Base-by-base conservation (phyloP, 2,888 invertebrate species). In the Coremacera marginata region DNA sequence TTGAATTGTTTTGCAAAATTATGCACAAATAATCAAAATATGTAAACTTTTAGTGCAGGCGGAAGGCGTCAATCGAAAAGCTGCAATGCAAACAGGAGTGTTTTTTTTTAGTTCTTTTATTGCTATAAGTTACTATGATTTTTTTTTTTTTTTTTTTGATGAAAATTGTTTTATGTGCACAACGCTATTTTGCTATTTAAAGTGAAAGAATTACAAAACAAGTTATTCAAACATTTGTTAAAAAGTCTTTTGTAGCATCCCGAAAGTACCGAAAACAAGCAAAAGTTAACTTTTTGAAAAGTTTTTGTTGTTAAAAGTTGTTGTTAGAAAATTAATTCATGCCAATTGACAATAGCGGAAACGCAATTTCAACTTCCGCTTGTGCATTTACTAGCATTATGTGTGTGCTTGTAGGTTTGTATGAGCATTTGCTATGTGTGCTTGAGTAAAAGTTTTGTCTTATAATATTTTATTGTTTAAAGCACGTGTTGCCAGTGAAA, bases 311-410 rank as follows among this genome's bases (percentile, higher is more conserved):
- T 55, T 19, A 60, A 60, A 27, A 14, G 44, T 19, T 70, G 71
- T 37, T 71, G 71, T 60, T 60, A 22, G n/a, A 34, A 60, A 71
- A 71, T 55, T 60, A 71, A 72, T 72, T 60, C 60, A 72, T 62
- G 72, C 72, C 72, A 72, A 62, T 72, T 57, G 34, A 60, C 71
- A 71, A 16, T 11, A 25, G 71, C 71, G 71, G 71, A 71, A 60
- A 34, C 71, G 22, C 57, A 44, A 70, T 71, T 60, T 9, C 31
- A 37, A 34, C 71, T 62, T 72, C 72, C 60, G 22, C 49, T 44
- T 25, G n/a, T 25, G 22, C 62, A 62, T 70, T 27, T 55, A 14
- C 34, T 19, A 31, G 9, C 22, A 25, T 25, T 27, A 49, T 51
- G 52, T 70, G 31, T 27, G 27, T 52, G 70, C 2, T 1, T 52